Base-by-base conservation (phyloP, 2,888 invertebrate species). In the Leptinotarsa tumamoca region DNA sequence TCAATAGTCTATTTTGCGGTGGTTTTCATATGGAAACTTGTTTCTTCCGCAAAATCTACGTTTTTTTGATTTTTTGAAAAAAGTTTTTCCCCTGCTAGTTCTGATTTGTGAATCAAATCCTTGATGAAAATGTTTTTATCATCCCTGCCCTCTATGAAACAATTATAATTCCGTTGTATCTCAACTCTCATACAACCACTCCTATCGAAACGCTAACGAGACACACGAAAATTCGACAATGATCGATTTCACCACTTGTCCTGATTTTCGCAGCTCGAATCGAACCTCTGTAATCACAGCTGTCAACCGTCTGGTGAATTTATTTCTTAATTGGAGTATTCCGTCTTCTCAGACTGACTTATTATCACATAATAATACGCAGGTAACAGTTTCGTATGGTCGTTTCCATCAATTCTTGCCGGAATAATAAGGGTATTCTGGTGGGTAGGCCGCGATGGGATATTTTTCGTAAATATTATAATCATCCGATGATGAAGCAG, bases 291-390 rank as follows among this genome's bases (percentile, higher is more conserved):
- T 74, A 54, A 74, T 74, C 68, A 73, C 68, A 61, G 67, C 49
- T 33, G 27, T 70, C 56, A 49, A 61, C 13, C 50, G 56, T 3
- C 51, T 54, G 18, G 51, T 56, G 69, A 74, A 74, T 74, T 74
- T 74, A 74, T 74, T 74, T 74, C 74, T 74, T 74, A 74, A 74
- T 74, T 74, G 74, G 56, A 56, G 66, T 67, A 67, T 18, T 33
- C 72, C 67, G 33, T 51, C 63, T 74, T 21, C 54, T 67, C 50
- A 68, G 56, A 52, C 43, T 67, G 74, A 74, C 74, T 74, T 73
- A 73, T 73, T 73, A 73, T 73, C 68, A 49, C 68, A 63, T 73
- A 74, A 74, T 74, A 70, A 68, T 69, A 69, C 54, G 15, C 52
- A 27, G 50, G 73, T 54, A 67, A 67, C 66, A 54, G 33, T 66